Conservation (phyloP, 1,140 invertebrate species). For the Ptiloglossa arizonensis region DNA sequence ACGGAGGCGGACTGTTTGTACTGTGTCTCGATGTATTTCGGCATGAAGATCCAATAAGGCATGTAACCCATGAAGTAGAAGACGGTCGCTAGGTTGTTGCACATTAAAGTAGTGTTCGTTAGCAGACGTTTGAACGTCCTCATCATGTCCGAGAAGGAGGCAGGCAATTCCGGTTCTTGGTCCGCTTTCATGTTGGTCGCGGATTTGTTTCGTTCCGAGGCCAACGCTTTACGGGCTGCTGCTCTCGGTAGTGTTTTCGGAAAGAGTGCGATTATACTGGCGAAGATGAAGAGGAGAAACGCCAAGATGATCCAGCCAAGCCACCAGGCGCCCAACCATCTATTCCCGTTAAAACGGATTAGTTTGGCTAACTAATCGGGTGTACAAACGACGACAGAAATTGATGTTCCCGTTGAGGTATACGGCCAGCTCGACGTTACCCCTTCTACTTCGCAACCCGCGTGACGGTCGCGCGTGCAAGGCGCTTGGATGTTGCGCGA, state of each 20-base stretch:
- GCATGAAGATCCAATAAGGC: slow-evolving; percentile 89
- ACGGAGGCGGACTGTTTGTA: slow-evolving; percentile 88
- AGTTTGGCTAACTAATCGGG: no score
- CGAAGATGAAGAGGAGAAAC: slow-evolving; percentile 84
- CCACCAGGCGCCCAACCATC: slow-evolving; percentile 91
- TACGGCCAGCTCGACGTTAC: no score
- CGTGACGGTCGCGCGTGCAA: no score
- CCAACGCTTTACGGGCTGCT: slow-evolving; percentile 82
- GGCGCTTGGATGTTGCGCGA: no score
- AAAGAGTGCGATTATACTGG: slow-evolving; percentile 85
- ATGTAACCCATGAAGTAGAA: slow-evolving; percentile 88
- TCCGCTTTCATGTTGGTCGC: slow-evolving; percentile 71
- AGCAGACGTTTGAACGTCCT: slow-evolving; percentile 85
- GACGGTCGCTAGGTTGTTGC: slow-evolving; percentile 86
- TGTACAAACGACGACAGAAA: no score
- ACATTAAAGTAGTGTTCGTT: slow-evolving; percentile 86
- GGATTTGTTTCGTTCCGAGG: slow-evolving; percentile 77
- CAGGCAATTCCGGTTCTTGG: slow-evolving; percentile 76
- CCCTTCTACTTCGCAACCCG: no score
- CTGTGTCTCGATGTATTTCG: slow-evolving; percentile 90
- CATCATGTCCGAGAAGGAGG: slow-evolving; percentile 84
- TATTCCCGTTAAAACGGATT: slow-evolving; percentile 31
- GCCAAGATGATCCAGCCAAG: slow-evolving; percentile 89
- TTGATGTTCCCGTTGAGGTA: no score
- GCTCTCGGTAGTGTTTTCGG: slow-evolving; percentile 86